These are phyloP conservation scores for Chymomyza caudatula DNA, from an alignment of 2,888 invertebrate species.

Conservation along the genomic window DNA sequence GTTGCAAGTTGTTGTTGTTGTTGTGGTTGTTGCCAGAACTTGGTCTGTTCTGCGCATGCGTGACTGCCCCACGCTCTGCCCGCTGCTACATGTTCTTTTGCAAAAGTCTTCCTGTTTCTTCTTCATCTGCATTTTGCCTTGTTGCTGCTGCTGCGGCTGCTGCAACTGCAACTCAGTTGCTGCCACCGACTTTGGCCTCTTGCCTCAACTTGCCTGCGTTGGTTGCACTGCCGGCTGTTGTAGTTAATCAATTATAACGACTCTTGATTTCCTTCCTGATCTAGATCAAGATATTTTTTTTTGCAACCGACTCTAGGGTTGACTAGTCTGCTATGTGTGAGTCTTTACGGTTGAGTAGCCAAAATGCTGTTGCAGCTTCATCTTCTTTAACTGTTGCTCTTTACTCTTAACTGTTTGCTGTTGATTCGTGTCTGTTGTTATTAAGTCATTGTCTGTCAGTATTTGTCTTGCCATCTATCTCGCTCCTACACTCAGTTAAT, in stretches of 20 bases:
- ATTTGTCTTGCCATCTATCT: neutral
- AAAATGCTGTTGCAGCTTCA: neutral
- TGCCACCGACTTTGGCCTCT: conserved; percentile 11
- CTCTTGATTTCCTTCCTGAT: conserved; percentile 78
- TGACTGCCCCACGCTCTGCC: conserved; percentile 45
- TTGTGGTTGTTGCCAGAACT: neutral
- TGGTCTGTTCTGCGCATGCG: conserved; percentile 48
- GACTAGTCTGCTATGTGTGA: neutral
- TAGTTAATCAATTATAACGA: conserved; percentile 77
- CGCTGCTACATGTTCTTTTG: conserved; percentile 4
- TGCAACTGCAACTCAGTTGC: too few species aligned
- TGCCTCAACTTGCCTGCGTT: conserved; percentile 7
- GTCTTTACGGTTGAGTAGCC: conserved; percentile 1
- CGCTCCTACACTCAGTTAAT: conserved; percentile 21
- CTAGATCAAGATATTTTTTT: conserved; percentile 69
- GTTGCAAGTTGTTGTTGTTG: neutral
- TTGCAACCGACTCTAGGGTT: neutral
- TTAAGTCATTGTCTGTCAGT: conserved; percentile 51
- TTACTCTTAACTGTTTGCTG: neutral
- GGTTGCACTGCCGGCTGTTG: conserved; percentile 37
- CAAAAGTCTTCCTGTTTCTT: conserved; percentile 65
- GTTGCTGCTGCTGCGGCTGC: too few species aligned
- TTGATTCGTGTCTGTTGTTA: neutral
- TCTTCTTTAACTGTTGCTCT: conserved; percentile 4
- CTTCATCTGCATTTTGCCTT: conserved; percentile 63